Evolutionary conservation across 2,888 invertebrate genomes (phyloP), one percentile per base, ranked within the genome.

Genomic region (Phasia obesa): DNA sequence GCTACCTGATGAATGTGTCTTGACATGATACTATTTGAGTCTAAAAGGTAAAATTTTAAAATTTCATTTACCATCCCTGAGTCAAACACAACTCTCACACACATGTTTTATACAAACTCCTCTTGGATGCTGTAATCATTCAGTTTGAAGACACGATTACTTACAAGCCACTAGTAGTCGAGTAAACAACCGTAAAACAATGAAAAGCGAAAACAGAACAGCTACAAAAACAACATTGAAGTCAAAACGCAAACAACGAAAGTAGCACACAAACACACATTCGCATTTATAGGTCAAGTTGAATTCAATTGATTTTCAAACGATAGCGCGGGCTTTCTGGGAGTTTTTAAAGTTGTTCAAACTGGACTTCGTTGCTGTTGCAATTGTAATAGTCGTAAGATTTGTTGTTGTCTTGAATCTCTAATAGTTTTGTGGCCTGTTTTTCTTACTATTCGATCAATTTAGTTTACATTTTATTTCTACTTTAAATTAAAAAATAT

Each of bases 251-350:
- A 69, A 44, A 3, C 44, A 44, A 55, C 42, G 38, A 13, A 17
- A 27, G 21, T 42, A 67, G 31, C 65, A 77, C 44, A 55, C 53
- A 65, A 0, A 47, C 57, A 57, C 35, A 49, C 38, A 86, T 86
- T 87, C 85, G 85, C 84, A 85, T 88, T 89, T 89, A 88, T 88
- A 87, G 88, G 88, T 88, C 88, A 88, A 88, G 88, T 89, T 88
- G 89, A 88, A 86, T 77, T 77, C 80, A 80, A 84, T 80, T 77
- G 71, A 82, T 79, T 82, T 81, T 67, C 60, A 79, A 83, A 79
- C 49, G 55, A 75, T 67, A 74, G 65, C 57, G 31, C 57, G 31
- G 7, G 44, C 53, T 57, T 3, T 83, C 73, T 55, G 60, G 73
- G 73, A 47, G 44, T 42, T 44, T 23, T 60, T 17, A 21, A 59